Percentiles rank a stretch among this genome's conserved stretches.
Evolutionary conservation across 2,113 vertebrate genomes (phyloP).

Genomic region (Dasyurus viverrinus): DNA sequence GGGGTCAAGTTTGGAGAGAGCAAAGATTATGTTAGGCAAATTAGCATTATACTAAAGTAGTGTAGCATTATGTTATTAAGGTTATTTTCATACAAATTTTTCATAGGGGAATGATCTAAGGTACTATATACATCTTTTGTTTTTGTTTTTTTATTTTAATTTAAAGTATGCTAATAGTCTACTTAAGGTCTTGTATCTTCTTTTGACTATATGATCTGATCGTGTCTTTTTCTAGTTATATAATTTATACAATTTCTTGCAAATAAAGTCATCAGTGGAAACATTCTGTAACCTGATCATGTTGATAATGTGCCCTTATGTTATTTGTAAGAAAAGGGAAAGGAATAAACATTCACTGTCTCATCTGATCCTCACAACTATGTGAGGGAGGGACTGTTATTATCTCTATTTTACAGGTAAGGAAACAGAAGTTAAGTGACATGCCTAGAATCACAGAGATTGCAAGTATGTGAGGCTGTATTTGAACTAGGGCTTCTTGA

Average conservation of each 20-base stretch:
- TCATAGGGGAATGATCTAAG: background rate
- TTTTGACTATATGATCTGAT: background rate
- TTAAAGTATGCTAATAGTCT: background rate
- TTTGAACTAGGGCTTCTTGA: background rate
- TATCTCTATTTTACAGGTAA: background rate
- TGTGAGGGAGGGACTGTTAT: background rate
- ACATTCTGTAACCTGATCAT: background rate
- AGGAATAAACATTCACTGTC: background rate
- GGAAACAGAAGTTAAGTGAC: background rate
- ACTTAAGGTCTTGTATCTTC: background rate
- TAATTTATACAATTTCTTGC: background rate
- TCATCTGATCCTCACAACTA: background rate
- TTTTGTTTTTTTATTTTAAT: background rate
- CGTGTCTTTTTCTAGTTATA: background rate
- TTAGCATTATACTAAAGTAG: background rate
- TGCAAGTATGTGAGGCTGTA: background rate
- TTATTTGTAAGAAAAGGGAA: background rate
- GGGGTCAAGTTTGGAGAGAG: background rate
- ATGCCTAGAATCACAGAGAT: background rate
- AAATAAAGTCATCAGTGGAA: background rate
- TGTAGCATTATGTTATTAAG: background rate
- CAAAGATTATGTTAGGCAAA: background rate
- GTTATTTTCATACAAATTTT: background rate
- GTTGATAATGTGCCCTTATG: background rate
- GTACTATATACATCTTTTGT: background rate